Evolutionary conservation across 2,113 vertebrate species (phyloP).

Genomic region (Zootoca vivipara): DNA sequence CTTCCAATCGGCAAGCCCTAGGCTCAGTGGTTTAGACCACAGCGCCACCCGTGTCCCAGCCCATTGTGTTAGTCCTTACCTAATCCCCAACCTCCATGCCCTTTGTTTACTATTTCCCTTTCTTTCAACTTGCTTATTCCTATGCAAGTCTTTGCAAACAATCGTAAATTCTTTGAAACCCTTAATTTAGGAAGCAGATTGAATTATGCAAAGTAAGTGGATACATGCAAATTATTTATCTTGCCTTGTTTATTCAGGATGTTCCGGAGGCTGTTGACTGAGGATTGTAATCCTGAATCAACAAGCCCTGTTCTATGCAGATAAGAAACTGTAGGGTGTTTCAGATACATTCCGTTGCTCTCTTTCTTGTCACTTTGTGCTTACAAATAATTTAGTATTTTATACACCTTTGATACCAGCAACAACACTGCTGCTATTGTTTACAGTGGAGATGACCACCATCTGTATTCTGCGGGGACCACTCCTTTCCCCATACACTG

Average conservation of each 20-base stretch:
- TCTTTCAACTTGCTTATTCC: background rate
- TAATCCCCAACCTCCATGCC: background rate
- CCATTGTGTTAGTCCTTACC: background rate
- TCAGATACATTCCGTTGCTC: constrained; percentile 11
- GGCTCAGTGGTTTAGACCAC: no score
- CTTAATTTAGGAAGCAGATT: constrained; percentile 29
- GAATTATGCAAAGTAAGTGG: constrained; percentile 36
- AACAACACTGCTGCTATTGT: background rate
- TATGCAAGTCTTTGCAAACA: constrained; percentile 11
- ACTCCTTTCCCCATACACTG: background rate
- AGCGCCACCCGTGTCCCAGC: no score
- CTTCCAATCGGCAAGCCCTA: no score
- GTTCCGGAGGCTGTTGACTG: constrained; percentile 22
- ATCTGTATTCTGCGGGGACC: background rate
- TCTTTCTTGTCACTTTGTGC: constrained; percentile 15
- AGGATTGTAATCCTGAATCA: constrained; percentile 37
- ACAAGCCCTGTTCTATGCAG: constrained; percentile 18
- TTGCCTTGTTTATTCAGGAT: constrained; percentile 32
- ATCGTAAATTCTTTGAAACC: constrained; percentile 21
- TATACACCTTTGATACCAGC: background rate
- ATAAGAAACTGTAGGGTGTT: constrained; percentile 16
- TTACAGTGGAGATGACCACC: background rate
- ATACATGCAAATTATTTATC: constrained; percentile 38
- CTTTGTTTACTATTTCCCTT: background rate
- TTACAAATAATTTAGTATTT: constrained; percentile 16